phyloP scores from a whole-genome alignment of 2,113 vertebrate species.

The Mellivora capensis region DNA sequence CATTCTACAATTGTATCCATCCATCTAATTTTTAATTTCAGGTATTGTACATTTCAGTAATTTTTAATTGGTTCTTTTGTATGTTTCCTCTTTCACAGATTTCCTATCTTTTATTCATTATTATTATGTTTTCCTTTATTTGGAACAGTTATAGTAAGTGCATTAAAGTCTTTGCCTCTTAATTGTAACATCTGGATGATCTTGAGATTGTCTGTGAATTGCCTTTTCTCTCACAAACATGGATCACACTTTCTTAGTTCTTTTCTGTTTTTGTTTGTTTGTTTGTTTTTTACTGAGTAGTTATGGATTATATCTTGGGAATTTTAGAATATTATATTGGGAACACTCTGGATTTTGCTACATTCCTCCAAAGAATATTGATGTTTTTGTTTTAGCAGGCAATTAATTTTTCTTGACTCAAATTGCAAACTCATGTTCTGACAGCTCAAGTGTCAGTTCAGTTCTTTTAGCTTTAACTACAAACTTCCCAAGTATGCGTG shows the following conservation, averaged over 20 bases:
- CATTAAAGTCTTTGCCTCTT: not conserved
- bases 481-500: not conserved
- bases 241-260: not conserved
- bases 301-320: not conserved
- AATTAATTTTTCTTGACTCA: not conserved
- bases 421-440: not conserved
- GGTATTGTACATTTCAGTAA: not conserved
- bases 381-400: not conserved
- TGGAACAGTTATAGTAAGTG: not conserved
- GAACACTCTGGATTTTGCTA: not conserved
- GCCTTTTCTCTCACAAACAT: not conserved
- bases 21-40: not conserved
- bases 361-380: not conserved
- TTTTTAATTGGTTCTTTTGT: not conserved
- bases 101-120: not conserved
- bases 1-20: not conserved
- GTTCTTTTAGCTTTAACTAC: not conserved
- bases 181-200: not conserved
- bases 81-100: not conserved
- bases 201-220: not conserved
- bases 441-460: not conserved
- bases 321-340: not conserved
- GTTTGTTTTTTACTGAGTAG: not conserved
- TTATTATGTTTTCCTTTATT: not conserved
- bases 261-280: not conserved